Conservation (phyloP, 2,113 vertebrate species). For the Carassius carassius region DNA sequence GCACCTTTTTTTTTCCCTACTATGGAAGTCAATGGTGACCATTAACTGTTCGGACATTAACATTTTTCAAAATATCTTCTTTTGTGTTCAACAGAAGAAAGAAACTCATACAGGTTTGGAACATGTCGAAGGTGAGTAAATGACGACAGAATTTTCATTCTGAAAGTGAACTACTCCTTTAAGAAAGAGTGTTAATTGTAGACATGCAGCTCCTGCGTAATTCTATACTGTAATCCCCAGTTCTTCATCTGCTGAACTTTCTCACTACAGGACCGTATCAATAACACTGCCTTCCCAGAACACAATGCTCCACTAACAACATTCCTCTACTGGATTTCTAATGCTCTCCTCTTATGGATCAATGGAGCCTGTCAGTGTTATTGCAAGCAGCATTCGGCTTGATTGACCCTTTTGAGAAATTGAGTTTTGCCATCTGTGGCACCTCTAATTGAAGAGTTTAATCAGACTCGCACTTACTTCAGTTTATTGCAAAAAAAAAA, state of each 20-base stretch:
- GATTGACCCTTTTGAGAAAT: slow-evolving; percentile 35
- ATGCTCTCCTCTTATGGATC: slow-evolving; percentile 35
- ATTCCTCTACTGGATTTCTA: slow-evolving; percentile 26
- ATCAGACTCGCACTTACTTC: slow-evolving; percentile 38
- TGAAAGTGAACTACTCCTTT: too few relatives aligned
- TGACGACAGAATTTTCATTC: too few relatives aligned
- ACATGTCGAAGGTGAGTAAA: too few relatives aligned
- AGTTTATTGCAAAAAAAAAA: slow-evolving; percentile 20
- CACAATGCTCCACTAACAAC: slow-evolving; percentile 27
- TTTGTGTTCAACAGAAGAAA: too few relatives aligned
- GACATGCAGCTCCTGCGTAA: slow-evolving; percentile 38
- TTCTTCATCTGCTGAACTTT: slow-evolving; percentile 34
- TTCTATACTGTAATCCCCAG: slow-evolving; percentile 51
- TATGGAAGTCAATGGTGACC: too few relatives aligned
- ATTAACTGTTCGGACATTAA: too few relatives aligned
- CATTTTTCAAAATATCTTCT: too few relatives aligned
- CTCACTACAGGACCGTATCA: slow-evolving; percentile 33
- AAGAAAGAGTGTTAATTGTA: slow-evolving; percentile 32
- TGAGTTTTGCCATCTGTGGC: slow-evolving; percentile 40
- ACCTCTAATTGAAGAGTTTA: slow-evolving; percentile 41
- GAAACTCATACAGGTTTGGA: too few relatives aligned
- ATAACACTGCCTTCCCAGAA: slow-evolving; percentile 38
- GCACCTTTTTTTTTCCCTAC: too few relatives aligned
- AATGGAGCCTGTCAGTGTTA: slow-evolving; percentile 40
- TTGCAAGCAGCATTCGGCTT: slow-evolving; percentile 37